Conservation (phyloP, 2,797 vertebrate genomes). For the Craterocephalus amniculus region DNA sequence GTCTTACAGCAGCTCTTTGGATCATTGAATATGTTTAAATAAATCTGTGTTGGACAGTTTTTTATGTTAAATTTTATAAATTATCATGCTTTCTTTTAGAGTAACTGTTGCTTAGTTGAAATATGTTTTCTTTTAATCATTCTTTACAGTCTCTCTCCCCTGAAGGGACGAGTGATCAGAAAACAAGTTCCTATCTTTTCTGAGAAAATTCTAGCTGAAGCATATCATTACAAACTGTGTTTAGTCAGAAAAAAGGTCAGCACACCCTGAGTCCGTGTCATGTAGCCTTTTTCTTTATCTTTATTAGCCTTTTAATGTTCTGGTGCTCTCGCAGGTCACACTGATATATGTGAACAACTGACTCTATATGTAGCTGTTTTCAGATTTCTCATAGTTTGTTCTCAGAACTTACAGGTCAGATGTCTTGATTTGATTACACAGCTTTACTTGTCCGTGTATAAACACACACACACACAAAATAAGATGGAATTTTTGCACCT, state of each 20-base stretch:
- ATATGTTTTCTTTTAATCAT: neutral
- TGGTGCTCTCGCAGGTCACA: neutral
- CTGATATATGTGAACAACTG: neutral
- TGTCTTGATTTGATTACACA: neutral
- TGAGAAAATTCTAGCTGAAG: neutral
- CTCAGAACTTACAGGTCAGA: neutral
- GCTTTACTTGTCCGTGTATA: neutral
- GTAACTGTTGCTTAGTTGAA: no score
- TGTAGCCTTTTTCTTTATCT: neutral
- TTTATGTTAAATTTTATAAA: neutral
- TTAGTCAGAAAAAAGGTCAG: neutral
- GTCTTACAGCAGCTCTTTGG: neutral
- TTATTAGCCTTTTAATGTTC: neutral
- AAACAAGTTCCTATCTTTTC: neutral
- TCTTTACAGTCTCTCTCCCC: neutral
- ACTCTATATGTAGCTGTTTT: slow-evolving; percentile 8
- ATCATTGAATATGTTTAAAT: neutral
- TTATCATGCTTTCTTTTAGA: neutral
- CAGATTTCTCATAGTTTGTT: neutral
- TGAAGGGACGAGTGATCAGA: neutral
- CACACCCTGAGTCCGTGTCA: neutral
- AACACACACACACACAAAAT: neutral
- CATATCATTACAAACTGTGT: neutral
- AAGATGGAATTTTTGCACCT: neutral
- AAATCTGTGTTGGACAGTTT: neutral